These are phyloP conservation scores for Danaus chrysippus DNA, from an alignment of 2,888 invertebrate genomes.

Conservation along the genomic window DNA sequence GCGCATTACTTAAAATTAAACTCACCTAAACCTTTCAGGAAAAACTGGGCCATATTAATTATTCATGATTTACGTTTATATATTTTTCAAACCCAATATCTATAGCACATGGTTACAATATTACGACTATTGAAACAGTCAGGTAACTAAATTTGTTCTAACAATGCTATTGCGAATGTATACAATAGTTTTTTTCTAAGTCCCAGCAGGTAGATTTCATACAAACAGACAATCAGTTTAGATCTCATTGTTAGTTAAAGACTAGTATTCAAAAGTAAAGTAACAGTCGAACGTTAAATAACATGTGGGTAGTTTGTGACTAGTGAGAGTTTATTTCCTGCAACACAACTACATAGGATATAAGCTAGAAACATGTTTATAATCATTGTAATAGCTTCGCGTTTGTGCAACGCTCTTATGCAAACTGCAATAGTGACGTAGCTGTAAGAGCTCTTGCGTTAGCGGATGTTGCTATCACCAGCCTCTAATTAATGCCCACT, in stretches of 20 bases:
- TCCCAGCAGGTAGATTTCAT: conserved; percentile 8
- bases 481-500: too few relatives aligned
- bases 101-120: conserved; percentile 8
- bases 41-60: conserved; percentile 18
- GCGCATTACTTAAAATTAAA: conserved; percentile 48
- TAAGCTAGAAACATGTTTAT: conserved; percentile 67
- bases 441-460: too few relatives aligned
- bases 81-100: conserved; percentile 17
- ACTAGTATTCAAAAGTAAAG: not conserved
- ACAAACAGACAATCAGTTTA: conserved; percentile 2
- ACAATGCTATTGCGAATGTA: conserved; percentile 18
- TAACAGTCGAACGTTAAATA: conserved; percentile 14
- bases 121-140: conserved; percentile 5
- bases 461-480: conserved; percentile 46
- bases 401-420: conserved; percentile 70
- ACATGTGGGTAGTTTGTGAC: conserved; percentile 30
- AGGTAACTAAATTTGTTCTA: conserved; percentile 19
- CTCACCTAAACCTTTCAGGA: conserved; percentile 35
- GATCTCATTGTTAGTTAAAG: not conserved
- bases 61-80: not conserved
- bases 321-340: conserved; percentile 63
- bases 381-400: conserved; percentile 59
- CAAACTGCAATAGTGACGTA: conserved; percentile 60
- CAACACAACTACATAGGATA: conserved; percentile 55
- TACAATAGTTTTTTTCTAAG: conserved; percentile 20